Evolutionary conservation across 2,113 vertebrate species (phyloP), one percentile per base, ranked within the genome.

Genomic region (Variabilichromis moorii): DNA sequence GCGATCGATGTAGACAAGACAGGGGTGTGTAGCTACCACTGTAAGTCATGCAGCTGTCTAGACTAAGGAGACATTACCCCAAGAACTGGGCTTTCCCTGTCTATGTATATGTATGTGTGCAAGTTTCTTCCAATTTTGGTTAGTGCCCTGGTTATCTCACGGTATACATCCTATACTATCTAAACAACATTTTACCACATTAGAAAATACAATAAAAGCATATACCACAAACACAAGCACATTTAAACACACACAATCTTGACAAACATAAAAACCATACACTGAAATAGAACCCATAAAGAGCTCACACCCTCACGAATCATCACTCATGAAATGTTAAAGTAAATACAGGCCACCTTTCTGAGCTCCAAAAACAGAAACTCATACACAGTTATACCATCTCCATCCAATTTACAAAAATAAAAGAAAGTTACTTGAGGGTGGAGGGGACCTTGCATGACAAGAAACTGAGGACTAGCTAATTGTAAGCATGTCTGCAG

Each of bases 41-140:
- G 54, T 80, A 78, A 92, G 90, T 89, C 84, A 92, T 92, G 87
- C 78, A 63, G 31, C 73, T 90, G 88, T 93, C 90, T 92, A 88
- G 87, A 93, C 88, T 17, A 16, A 16, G 40, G 16, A 85, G 50
- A 78, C 47, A 14, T 88, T 80, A 13, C 66, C 37, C 57, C 55
- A 47, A 26, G 79, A 76, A 92, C 5, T 26, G 42, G 76, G 33
- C 16, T 55, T 68, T 63, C 26, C n/a, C n/a, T 47, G 53, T 54
- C 3, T 37, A 21, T 51, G 14, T 53, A 68, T 1, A 26, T 31
- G 45, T 21, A 4, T 26, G 6, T 50, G 78, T 66, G 37, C 80
- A 61, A 6, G 53, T 78, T 78, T 78, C 35, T 82, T 83, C 14
- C 4, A 45, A 45, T 33, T 84, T 78, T 80, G 37, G 78, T 84